Evolutionary conservation across 2,888 invertebrate genomes (phyloP).

Genomic region (Tenthredo distinguenda): DNA sequence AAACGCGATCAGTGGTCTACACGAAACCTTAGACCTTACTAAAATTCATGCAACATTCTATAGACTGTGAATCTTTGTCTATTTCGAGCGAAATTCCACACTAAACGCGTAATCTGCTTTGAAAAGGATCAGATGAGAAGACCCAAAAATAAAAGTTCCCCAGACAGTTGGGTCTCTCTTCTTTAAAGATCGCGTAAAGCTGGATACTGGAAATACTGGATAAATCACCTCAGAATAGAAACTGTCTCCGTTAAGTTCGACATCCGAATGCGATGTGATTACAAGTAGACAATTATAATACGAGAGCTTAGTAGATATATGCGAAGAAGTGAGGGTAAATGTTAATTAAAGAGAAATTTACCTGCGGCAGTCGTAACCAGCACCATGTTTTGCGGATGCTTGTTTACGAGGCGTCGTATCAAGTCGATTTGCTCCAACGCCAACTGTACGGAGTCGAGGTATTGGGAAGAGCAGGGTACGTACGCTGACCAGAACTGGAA

Average conservation of each 20-base stretch:
- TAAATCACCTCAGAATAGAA: too few relatives aligned
- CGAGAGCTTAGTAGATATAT: neutral
- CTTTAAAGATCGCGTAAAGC: too few relatives aligned
- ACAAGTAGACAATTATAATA: neutral
- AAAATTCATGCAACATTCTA: constrained; percentile 15
- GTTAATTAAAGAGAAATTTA: constrained; percentile 57
- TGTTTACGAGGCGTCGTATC: constrained; percentile 80
- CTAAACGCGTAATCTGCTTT: neutral
- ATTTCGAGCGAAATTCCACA: neutral
- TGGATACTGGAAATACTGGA: too few relatives aligned
- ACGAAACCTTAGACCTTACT: neutral
- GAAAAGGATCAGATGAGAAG: neutral
- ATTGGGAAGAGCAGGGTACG: constrained; percentile 80
- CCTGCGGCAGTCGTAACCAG: constrained; percentile 79
- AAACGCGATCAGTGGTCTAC: neutral
- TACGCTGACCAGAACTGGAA: constrained; percentile 83
- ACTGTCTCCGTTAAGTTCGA: neutral
- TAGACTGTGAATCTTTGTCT: neutral
- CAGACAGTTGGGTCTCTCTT: neutral
- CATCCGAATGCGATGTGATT: neutral
- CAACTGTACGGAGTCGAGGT: constrained; percentile 81
- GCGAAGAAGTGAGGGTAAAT: neutral
- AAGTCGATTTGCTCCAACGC: constrained; percentile 82
- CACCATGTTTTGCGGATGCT: constrained; percentile 78
- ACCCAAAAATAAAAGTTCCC: neutral